Evolutionary conservation across 2,797 vertebrate species (phyloP), one percentile per base, ranked within the genome.

Genomic region (Hippocampus kuda): DNA sequence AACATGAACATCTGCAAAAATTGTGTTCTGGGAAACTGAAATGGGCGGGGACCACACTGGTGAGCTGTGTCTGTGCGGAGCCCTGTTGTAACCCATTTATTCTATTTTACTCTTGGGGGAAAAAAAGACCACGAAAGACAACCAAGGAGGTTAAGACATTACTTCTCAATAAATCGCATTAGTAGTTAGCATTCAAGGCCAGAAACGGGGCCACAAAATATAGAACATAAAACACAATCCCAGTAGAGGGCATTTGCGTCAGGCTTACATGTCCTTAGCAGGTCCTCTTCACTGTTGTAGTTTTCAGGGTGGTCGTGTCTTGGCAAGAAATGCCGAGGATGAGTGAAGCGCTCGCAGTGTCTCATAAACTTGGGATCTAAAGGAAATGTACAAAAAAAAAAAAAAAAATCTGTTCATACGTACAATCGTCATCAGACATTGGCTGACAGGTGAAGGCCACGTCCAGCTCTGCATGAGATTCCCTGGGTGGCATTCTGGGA

Each of bases 301-400:
- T 92, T 92, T 77, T 91, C 92, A 20, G 83, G 89, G 4, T 87
- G 71, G 74, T 86, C 87, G 77, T 89, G 95, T 81, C 95, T 98
- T 48, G 90, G 80, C 71, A 80, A 81, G 77, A 97, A 96, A 81
- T 98, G 96, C 83, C 98, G 92, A 44, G 88, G 89, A 77, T 98
- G 91, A 20, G 94, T 94, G 81, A 97, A 94, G 83, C 91, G 91
- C 78, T 91, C 81, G 76, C 97, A 99, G 34, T 82, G 82, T 11
- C 89, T 93, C 70, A 88, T 89, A 88, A 91, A 82, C 71, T 89
- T 92, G 0, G 85, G 88, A 65, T 89, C 91, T 91, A 26, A 24
- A 56, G 63, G 48, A 78, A 68, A 38, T 38, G 34, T 38, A 59
- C 20, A 80, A 22, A 64, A 75, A 41, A 74, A 26, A 68, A 30